Evolutionary conservation across 2,113 vertebrate species (phyloP).

Genomic region (Notothenia coriiceps): DNA sequence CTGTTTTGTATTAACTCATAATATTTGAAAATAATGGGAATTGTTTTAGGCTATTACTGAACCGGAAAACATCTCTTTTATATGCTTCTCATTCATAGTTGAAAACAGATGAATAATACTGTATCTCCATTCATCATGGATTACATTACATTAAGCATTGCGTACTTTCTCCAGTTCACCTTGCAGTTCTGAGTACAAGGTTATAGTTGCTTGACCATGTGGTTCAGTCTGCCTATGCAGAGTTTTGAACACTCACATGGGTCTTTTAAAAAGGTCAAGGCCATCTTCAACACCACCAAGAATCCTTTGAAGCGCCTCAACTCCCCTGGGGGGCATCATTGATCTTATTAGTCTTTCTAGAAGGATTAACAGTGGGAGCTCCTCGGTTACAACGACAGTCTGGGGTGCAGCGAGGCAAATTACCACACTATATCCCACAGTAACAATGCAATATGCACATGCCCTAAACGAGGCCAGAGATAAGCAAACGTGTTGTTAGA

Average conservation of each 20-base stretch:
- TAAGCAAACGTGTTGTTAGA: constrained; percentile 69
- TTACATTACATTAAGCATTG: background rate
- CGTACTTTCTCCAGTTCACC: background rate
- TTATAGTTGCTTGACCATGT: constrained; percentile 28
- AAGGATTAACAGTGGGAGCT: constrained; percentile 68
- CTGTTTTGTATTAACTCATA: constrained; percentile 38
- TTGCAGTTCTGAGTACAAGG: background rate
- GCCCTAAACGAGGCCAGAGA: constrained; percentile 61
- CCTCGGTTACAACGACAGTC: constrained; percentile 50
- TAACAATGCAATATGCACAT: constrained; percentile 68
- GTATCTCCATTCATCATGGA: constrained; percentile 32
- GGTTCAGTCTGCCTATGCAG: constrained; percentile 20
- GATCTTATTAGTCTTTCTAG: constrained; percentile 75
- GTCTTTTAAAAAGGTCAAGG: constrained; percentile 65
- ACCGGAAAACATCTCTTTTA: constrained; percentile 37
- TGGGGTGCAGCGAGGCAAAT: constrained; percentile 58
- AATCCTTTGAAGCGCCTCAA: constrained; percentile 39
- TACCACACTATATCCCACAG: constrained; percentile 51
- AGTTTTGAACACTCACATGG: constrained; percentile 31
- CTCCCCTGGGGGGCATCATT: constrained; percentile 64
- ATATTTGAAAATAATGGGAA: constrained; percentile 34
- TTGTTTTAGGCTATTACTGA: constrained; percentile 33
- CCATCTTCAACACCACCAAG: constrained; percentile 42
- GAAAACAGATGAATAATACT: constrained; percentile 14
- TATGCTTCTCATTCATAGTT: constrained; percentile 39